phyloP scores from a whole-genome alignment of 2,797 vertebrate genomes.

The Taeniopygia guttata region DNA sequence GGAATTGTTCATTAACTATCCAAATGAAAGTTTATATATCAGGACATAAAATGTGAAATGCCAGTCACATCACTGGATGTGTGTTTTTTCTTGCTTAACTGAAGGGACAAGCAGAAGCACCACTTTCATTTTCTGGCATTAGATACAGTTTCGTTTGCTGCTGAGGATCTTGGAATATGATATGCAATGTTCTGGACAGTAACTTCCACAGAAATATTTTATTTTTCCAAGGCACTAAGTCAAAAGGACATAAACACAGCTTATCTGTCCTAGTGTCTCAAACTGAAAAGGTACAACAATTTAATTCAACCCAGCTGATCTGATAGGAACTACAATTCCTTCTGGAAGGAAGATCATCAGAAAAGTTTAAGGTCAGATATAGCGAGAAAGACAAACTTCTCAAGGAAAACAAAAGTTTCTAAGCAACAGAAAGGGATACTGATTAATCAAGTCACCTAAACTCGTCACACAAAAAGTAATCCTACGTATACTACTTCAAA shows the following conservation, averaged over 20 bases:
- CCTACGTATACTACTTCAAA: neutral
- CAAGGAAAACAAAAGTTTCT: neutral
- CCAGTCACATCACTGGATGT: neutral
- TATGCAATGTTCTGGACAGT: neutral
- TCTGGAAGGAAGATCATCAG: neutral
- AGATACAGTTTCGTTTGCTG: neutral
- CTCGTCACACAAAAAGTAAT: neutral
- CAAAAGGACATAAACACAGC: neutral
- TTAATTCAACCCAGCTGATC: neutral
- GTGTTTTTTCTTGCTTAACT: neutral
- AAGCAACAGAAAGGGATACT: neutral
- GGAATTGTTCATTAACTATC: neutral
- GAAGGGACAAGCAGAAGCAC: neutral
- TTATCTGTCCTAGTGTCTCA: neutral
- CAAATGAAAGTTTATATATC: neutral
- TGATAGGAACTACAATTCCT: neutral
- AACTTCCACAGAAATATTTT: neutral
- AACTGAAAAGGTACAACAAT: neutral
- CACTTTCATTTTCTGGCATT: neutral
- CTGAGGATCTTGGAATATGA: neutral
- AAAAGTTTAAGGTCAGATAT: neutral
- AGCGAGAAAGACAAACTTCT: neutral
- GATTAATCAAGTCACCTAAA: neutral
- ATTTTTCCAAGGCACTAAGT: neutral
- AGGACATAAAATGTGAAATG: neutral